Conservation (phyloP, 2,888 invertebrate species). For the Caenorhabditis auriculariae region DNA sequence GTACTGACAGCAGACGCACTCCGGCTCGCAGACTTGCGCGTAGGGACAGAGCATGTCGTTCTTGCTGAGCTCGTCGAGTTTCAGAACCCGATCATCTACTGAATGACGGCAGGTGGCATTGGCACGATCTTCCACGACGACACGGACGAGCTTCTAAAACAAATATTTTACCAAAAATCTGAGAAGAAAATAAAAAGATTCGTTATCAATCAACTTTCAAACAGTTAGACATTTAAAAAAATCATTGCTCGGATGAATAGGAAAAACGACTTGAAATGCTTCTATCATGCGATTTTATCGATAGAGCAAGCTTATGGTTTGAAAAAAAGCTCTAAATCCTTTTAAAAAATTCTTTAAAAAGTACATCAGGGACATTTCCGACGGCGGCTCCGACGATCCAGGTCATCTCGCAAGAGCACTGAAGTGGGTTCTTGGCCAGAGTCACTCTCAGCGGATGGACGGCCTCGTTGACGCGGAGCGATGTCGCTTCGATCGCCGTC, state of each 20-base stretch:
- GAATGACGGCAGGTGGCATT: slow-evolving; percentile 80
- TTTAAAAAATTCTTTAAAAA: too few relatives aligned
- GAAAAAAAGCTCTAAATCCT: too few relatives aligned
- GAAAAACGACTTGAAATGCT: too few relatives aligned
- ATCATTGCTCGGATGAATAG: too few relatives aligned
- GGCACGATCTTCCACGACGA: slow-evolving; percentile 80
- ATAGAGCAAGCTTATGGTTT: too few relatives aligned
- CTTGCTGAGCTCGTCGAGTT: slow-evolving; percentile 16
- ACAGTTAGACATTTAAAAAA: too few relatives aligned
- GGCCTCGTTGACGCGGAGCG: slow-evolving; percentile 21
- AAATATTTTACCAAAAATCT: not conserved
- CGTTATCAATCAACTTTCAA: not conserved
- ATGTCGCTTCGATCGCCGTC: slow-evolving; percentile 15
- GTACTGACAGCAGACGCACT: slow-evolving; percentile 87
- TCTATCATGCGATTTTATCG: too few relatives aligned
- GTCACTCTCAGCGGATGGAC: slow-evolving; percentile 31
- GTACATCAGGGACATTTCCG: too few relatives aligned
- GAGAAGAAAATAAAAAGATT: not conserved
- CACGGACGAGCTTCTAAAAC: slow-evolving; percentile 61
- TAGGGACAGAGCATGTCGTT: slow-evolving; percentile 51
- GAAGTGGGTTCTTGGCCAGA: slow-evolving; percentile 77
- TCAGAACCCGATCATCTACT: slow-evolving; percentile 69
- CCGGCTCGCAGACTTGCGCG: slow-evolving; percentile 76
- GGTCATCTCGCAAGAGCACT: slow-evolving; percentile 87
- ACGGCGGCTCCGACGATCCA: slow-evolving; percentile 78